Evolutionary conservation across 2,113 vertebrate genomes (phyloP), one percentile per base, ranked within the genome.

Genomic region (Procavia capensis): DNA sequence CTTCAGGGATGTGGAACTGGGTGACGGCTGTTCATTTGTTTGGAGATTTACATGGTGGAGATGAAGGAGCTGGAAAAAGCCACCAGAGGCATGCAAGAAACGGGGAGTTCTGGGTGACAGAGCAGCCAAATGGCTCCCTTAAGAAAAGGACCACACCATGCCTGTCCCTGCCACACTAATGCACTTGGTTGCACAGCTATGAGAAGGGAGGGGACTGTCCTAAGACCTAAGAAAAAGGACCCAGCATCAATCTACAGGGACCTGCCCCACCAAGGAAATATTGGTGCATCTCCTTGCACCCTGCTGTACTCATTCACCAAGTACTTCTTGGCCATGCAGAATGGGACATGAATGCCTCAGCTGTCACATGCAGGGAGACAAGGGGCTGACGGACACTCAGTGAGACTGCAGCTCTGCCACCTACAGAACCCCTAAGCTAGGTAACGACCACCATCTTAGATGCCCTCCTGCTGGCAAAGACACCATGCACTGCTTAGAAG

Each of bases 1-100:
- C 97, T 90, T 54, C 72, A 59, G 93, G 96, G 95, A 97, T 36
- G 83, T 1, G 9, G 93, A 72, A 84, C 64, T 57, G 34, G 91
- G 88, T 54, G 91, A 97, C 63, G 96, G 91, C 79, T 96, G 97
- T 97, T 97, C 89, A 93, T 97, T 96, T 95, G 64, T 85, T 96
- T 59, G 45, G 64, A 97, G 97, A 97, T 97, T 97, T 97, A 95
- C 94, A 86, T 31, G 92, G 81, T 82, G 83, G 83, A 90, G 78
- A 80, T 81, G 45, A 88, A 68, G 84, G 85, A 88, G 93, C 89
- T 5, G 79, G 93, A 88, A 95, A 93, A 88, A 96, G 96, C 93
- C 50, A 1, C 93, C 92, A n/a, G 94, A 70, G 89, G 88, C 72
- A 64, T 13, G 89, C 76, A 87, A 90, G 82, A 96, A 96, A 83